Evolutionary conservation across 1,140 invertebrate species (phyloP).

Genomic region (Chrysomallon squamiferum): DNA sequence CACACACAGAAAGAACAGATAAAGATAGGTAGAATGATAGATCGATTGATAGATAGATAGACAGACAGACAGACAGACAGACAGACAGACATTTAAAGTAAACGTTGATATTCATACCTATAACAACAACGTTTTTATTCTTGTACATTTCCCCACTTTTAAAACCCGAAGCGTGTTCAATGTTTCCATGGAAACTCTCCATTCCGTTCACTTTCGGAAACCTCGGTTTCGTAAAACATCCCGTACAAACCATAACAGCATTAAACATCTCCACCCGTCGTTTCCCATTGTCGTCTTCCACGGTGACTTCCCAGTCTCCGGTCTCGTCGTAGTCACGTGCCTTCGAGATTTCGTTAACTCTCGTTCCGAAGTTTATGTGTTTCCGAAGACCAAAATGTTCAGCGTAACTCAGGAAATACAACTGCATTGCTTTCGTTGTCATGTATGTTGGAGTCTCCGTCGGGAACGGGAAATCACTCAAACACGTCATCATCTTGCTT

Average conservation of each 20-base stretch:
- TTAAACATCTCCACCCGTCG: background rate
- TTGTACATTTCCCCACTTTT: background rate
- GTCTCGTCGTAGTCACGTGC: background rate
- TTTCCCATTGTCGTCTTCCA: background rate
- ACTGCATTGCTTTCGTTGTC: background rate
- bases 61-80: too few species aligned
- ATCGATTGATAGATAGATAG: too few species aligned
- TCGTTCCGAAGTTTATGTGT: background rate
- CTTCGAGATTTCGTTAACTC: background rate
- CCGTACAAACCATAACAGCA: background rate
- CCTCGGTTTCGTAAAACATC: background rate
- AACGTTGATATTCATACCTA: background rate
- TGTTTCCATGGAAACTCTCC: background rate
- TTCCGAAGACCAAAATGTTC: background rate
- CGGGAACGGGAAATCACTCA: background rate
- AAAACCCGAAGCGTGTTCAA: background rate
- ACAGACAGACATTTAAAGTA: too few species aligned
- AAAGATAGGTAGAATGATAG: too few species aligned
- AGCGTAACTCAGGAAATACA: background rate
- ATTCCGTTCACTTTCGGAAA: background rate
- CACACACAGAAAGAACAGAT: too few species aligned
- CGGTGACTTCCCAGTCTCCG: background rate
- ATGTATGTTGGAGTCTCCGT: background rate
- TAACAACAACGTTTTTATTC: background rate
- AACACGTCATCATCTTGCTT: background rate